These are phyloP conservation scores for Pseudoips prasinana DNA, from an alignment of 2,888 invertebrate species.

Conservation along the genomic window DNA sequence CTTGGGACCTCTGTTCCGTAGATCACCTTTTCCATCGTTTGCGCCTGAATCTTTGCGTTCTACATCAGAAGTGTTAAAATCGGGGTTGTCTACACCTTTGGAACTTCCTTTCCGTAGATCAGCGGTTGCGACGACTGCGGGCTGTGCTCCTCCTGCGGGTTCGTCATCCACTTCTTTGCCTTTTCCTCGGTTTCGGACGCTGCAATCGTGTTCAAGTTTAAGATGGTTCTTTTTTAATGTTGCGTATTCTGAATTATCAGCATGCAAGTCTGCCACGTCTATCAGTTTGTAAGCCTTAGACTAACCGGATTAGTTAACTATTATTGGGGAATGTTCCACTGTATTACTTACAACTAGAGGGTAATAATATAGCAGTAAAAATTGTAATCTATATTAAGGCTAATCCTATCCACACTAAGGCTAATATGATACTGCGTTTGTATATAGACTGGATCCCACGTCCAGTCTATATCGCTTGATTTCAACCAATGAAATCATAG, in stretches of 20 bases:
- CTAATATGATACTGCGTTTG: no score
- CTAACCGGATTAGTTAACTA: no score
- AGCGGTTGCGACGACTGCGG: conserved; percentile 62
- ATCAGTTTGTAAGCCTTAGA: no score
- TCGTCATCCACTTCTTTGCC: conserved; percentile 70
- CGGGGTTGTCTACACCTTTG: conserved; percentile 19
- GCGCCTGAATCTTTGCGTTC: conserved; percentile 24
- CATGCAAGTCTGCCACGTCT: no score
- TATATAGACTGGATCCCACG: no score
- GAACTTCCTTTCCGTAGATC: conserved; percentile 46
- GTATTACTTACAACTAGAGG: no score
- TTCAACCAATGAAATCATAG: no score
- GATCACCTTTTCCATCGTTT: conserved; percentile 68
- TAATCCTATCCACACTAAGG: no score
- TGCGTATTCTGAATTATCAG: conserved; percentile 24
- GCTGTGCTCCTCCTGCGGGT: conserved; percentile 51
- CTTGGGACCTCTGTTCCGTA: conserved; percentile 31
- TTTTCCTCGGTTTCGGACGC: conserved; percentile 56
- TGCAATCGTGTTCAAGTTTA: conserved; percentile 29
- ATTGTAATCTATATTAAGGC: no score
- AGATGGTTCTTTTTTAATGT: background rate
- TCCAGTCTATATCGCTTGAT: no score
- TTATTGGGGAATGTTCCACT: no score
- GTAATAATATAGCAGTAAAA: no score
- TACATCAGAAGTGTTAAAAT: conserved; percentile 1